Base-by-base conservation (phyloP, 2,888 invertebrate species). In the Arctia plantaginis region DNA sequence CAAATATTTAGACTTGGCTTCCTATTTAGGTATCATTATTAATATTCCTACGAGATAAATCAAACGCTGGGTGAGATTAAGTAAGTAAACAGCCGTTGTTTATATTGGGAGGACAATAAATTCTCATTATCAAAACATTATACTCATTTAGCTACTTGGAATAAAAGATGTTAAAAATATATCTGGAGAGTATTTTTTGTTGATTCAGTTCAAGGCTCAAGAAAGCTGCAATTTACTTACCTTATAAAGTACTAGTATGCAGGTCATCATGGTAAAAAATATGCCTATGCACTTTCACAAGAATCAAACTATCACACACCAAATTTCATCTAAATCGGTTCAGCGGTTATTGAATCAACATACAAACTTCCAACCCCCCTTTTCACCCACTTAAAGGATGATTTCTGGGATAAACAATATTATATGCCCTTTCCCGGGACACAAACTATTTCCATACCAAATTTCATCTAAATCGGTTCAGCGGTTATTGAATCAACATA, bases 31-130 rank as follows among this genome's bases (percentile, higher is more conserved):
- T 55, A 44, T 67, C 1, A 44, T 47, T 47, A 33, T 18, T 67
- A 44, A 47, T 65, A 65, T 65, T 30, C 35, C 7, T 65, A 65
- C 35, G 35, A 65, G 4, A 47, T 67, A 20, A 47, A 20, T 30
- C 67, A 47, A 30, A 67, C 1, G 4, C 44, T 18, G 10, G 15
- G 27, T 66, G 18, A 44, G 67, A 47, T 47, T 47, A 30, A 67
- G 30, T 47, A 66, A 41, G 66, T 13, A 69, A 69, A 69, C 62
- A 62, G 59, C 39, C 64, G 44, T 35, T 39, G 30, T 27, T 59
- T 62, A 67, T 67, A 44, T 30, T 44, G 30, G 30, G 27, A 30
- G 44, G 30, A n/a, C 20, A 4, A 47, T 67, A 47, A 44, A 67
- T 30, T 15, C 1, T 47, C 18, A 44, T 7, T 23, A 67, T 67